These are phyloP conservation scores for Vulpes ferrilata DNA, from an alignment of 2,113 vertebrate species.

Conservation along the genomic window DNA sequence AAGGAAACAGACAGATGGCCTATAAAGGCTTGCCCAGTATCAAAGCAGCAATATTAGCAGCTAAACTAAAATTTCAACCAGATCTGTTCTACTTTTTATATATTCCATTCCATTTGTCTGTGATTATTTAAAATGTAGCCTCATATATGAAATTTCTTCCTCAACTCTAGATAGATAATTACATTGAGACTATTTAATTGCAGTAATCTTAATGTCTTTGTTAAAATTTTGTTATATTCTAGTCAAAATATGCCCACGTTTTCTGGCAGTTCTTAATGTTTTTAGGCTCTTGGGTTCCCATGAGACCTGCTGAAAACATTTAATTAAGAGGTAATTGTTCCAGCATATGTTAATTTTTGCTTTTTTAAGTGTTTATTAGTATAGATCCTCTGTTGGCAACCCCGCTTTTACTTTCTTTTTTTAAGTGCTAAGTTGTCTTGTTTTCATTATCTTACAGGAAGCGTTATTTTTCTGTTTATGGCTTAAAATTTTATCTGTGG, in stretches of 20 bases:
- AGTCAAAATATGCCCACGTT: slow-evolving; percentile 54
- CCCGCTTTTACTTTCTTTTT: background rate
- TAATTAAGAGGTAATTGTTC: slow-evolving; percentile 66
- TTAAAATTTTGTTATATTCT: slow-evolving; percentile 50
- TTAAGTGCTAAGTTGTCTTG: background rate
- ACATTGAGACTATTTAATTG: slow-evolving; percentile 56
- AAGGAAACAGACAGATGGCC: background rate
- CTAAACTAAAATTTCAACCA: background rate
- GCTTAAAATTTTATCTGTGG: background rate
- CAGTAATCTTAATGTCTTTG: slow-evolving; percentile 49
- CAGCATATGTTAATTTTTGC: slow-evolving; percentile 53
- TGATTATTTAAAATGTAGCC: background rate
- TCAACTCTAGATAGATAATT: slow-evolving; percentile 49
- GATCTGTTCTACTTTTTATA: background rate
- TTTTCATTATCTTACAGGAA: background rate
- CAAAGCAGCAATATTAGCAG: background rate
- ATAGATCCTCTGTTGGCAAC: background rate
- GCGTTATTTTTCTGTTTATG: background rate
- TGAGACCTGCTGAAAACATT: slow-evolving; percentile 19
- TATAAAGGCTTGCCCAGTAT: background rate
- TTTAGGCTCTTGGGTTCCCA: background rate
- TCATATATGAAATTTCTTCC: background rate
- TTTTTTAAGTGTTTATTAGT: background rate
- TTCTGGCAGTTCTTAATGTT: slow-evolving; percentile 53
- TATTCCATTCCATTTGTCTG: background rate